Evolutionary conservation across 2,113 vertebrate genomes (phyloP), one percentile per base, ranked within the genome.

Genomic region (Emydocephalus ijimae): DNA sequence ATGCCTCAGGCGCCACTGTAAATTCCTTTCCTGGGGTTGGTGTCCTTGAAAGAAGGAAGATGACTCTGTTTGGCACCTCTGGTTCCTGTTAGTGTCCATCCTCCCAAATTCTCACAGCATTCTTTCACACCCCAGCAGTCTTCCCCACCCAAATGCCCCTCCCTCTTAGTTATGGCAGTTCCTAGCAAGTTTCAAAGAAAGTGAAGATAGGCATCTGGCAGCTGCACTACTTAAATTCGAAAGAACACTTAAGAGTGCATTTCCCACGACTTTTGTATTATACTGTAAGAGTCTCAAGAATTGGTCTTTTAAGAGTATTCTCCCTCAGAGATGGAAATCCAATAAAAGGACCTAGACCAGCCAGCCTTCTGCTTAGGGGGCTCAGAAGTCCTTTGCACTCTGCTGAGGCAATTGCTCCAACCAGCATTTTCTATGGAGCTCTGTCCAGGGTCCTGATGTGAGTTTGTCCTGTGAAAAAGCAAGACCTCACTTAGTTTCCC

Each of bases 361-460:
- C 55, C n/a, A n/a, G 14, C 5, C 54, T 45, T 59, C 45, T 14
- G 57, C 45, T 50, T 89, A 43, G 24, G 54, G 23, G 23, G 34
- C n/a, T 89, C 48, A 21, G 3, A n/a, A 39, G n/a, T 11, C 57
- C n/a, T 89, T 56, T n/a, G 26, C 14, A 52, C 10, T 87, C 3
- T 87, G 86, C 86, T 56, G 20, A 89, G 48, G 43, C 88, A 89
- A 89, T 34, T 26, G 56, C 34, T 89, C 39, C 52, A 59, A 39
- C 24, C 43, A 45, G 21, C 34, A 45, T 45, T 89, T 89, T 89
- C 88, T n/a, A 43, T 43, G 2, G 11, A 43, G 55, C 88, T 59
- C 88, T 89, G 88, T 89, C 88, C 56, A 89, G 39, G 88, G 34
- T 89, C 39, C 55, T 89, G 88, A 89, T 89, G 11, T 52, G 50